A percentile compares a stretch with the other conserved stretches of the same genome.
Evolutionary conservation across 2,113 vertebrate genomes (phyloP).

Genomic region (Bubo bubo): DNA sequence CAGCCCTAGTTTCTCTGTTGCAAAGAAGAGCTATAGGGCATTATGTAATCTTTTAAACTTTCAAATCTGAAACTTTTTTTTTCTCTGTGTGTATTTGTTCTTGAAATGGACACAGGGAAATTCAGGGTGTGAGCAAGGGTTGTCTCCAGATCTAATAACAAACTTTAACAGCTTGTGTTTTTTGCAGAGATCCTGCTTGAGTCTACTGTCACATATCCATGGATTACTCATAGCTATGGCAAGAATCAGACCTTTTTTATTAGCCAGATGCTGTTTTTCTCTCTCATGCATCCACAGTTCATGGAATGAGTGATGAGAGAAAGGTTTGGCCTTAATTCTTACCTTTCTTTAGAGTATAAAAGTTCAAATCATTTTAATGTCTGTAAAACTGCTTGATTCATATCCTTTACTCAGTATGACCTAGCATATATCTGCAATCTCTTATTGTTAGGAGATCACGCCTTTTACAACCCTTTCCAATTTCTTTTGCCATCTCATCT

Average conservation of each 20-base stretch:
- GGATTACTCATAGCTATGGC: background rate
- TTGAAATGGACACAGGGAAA: background rate
- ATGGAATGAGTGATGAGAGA: background rate
- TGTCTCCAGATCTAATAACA: conserved; percentile 53
- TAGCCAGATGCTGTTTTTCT: conserved; percentile 28
- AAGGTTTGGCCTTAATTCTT: background rate
- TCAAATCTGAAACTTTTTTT: background rate
- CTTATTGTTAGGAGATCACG: background rate
- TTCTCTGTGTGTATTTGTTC: background rate
- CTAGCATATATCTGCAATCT: background rate
- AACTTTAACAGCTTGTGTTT: conserved; percentile 55
- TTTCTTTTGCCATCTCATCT: conserved; percentile 30
- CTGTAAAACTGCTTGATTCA: background rate
- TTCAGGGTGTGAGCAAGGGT: background rate
- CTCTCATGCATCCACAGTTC: background rate
- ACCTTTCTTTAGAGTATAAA: background rate
- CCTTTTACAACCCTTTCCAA: conserved; percentile 5
- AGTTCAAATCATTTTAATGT: background rate
- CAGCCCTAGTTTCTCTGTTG: background rate
- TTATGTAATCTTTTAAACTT: background rate
- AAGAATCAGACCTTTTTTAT: background rate
- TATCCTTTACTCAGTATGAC: background rate
- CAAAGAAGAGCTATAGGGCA: background rate
- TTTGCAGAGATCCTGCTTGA: conserved; percentile 28
- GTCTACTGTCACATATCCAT: background rate